Percentiles rank a stretch among this genome's conserved stretches.
phyloP scores from a whole-genome alignment of 2,113 vertebrate species.

The Megaceryle maxima region DNA sequence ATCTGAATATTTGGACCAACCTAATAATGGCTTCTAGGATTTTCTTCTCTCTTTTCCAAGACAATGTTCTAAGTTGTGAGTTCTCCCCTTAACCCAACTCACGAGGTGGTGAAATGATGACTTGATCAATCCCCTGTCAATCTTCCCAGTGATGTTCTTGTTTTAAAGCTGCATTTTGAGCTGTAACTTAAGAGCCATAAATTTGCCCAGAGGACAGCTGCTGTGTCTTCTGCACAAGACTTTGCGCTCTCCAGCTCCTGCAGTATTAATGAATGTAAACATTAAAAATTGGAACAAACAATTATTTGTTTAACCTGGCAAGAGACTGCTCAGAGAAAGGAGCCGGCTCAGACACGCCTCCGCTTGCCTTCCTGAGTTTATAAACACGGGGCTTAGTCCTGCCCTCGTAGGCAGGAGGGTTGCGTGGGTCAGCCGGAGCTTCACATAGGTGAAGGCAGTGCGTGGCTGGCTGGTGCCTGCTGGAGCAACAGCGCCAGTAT shows the following conservation, averaged over 20 bases:
- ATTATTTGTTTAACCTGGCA: not conserved
- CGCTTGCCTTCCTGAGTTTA: accelerated
- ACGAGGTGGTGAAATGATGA: not conserved
- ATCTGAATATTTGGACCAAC: not conserved
- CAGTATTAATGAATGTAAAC: not conserved
- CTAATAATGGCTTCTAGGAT: not conserved
- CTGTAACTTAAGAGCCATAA: not conserved
- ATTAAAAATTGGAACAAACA: not conserved
- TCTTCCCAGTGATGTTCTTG: not conserved
- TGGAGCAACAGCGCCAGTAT: not conserved
- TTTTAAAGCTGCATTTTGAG: not conserved
- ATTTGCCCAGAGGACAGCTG: not conserved
- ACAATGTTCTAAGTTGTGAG: not conserved
- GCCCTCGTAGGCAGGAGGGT: accelerated
- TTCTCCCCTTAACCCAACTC: not conserved
- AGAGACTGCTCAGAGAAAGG: not conserved
- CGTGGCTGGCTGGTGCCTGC: not conserved
- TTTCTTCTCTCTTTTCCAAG: not conserved
- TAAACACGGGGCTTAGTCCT: not conserved
- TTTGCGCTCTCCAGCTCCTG: not conserved
- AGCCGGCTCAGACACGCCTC: not conserved
- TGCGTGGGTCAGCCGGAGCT: not conserved
- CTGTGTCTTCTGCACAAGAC: not conserved
- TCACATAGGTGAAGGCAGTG: not conserved
- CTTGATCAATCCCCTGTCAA: accelerated